Evolutionary conservation across 2,113 vertebrate species (phyloP).

Genomic region (Pycnonotus jocosus): DNA sequence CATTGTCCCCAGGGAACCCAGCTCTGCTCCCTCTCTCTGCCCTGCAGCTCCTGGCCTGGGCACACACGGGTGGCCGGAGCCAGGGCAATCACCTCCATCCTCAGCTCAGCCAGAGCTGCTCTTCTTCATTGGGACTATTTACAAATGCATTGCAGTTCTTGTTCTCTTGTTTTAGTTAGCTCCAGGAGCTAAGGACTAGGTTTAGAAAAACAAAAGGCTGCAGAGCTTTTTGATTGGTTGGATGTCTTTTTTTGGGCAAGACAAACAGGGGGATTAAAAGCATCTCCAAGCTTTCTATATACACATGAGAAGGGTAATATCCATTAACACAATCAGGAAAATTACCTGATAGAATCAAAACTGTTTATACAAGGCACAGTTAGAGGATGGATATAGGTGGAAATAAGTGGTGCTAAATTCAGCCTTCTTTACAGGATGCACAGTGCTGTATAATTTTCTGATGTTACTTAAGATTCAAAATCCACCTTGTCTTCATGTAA

Average conservation of each 20-base stretch:
- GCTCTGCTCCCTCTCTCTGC: accelerated
- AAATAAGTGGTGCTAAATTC: neutral
- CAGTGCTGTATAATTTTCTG: neutral
- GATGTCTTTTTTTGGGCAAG: neutral
- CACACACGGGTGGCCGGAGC: accelerated
- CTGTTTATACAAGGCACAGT: neutral
- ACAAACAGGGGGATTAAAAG: neutral
- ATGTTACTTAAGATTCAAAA: neutral
- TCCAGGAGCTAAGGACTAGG: neutral
- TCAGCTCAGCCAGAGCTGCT: neutral
- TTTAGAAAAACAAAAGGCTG: neutral
- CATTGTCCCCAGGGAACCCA: neutral
- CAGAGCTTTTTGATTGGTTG: neutral
- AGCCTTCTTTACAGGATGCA: neutral
- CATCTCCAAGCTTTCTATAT: neutral
- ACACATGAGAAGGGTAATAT: neutral
- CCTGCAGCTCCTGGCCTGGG: accelerated
- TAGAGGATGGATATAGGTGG: neutral
- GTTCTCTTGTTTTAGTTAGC: neutral
- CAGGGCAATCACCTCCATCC: neutral
- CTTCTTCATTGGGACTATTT: neutral
- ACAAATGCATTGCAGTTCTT: neutral
- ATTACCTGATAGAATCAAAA: neutral
- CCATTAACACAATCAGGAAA: neutral
- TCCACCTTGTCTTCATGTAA: neutral